Evolutionary conservation across 2,113 vertebrate species (phyloP).

Genomic region (Coreoperca whiteheadi): DNA sequence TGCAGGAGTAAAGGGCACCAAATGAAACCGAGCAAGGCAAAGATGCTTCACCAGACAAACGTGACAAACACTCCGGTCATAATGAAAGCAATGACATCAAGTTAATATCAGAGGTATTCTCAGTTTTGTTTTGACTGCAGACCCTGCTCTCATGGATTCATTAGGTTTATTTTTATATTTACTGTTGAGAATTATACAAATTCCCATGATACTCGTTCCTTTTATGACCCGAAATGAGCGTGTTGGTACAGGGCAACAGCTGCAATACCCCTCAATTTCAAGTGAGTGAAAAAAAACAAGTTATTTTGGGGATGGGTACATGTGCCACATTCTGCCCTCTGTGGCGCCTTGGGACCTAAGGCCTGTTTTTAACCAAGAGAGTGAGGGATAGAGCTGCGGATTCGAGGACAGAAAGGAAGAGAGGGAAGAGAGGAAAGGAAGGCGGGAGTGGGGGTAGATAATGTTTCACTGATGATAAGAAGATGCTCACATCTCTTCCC

Average conservation of each 20-base stretch:
- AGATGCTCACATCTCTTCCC: conserved; percentile 20
- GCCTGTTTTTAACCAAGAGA: conserved; percentile 60
- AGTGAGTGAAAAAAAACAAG: conserved; percentile 45
- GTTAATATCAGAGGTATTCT: conserved; percentile 22
- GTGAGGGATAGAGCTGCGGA: conserved; percentile 16
- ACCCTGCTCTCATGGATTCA: conserved; percentile 12
- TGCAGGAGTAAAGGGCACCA: conserved; percentile 30
- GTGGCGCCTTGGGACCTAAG: conserved; percentile 39
- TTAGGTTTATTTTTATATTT: conserved; percentile 41
- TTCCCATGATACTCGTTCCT: conserved; percentile 16
- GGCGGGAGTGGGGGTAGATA: conserved; percentile 8
- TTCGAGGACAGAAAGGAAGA: conserved; percentile 17
- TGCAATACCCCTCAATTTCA: conserved; percentile 60
- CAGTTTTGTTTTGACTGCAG: conserved; percentile 32
- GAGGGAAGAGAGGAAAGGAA: not conserved
- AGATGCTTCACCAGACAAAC: conserved; percentile 12
- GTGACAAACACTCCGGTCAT: conserved; percentile 17
- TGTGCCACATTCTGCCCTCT: conserved; percentile 63
- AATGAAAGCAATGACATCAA: conserved; percentile 19
- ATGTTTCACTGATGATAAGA: conserved; percentile 37
- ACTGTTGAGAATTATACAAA: conserved; percentile 39
- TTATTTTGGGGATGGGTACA: conserved; percentile 64
- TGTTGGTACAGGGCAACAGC: conserved; percentile 39
- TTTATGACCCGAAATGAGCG: conserved; percentile 7
- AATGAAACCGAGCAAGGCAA: conserved; percentile 10